A percentile compares a stretch with the other conserved stretches of the same genome.
These are phyloP conservation scores for Clarias fuscus DNA, from an alignment of 2,797 vertebrate species.

Conservation along the genomic window DNA sequence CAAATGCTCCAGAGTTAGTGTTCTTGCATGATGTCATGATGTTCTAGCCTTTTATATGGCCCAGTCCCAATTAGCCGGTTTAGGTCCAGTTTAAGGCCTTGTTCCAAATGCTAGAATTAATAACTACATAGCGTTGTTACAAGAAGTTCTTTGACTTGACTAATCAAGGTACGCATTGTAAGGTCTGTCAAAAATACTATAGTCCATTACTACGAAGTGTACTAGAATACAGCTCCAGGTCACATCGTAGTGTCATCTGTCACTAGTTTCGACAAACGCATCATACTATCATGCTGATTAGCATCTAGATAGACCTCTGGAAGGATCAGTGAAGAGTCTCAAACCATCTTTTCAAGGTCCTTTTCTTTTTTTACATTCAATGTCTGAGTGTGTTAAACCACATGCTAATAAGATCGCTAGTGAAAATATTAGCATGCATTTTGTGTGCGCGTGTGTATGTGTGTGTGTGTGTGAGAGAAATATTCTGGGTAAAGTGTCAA, in stretches of 20 bases:
- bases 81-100: not conserved
- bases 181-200: not conserved
- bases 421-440: not conserved
- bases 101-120: not conserved
- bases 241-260: not conserved
- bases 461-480: not conserved
- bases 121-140: not conserved
- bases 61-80: not conserved
- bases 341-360: not conserved
- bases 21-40: not conserved
- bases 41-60: not conserved
- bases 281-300: not conserved
- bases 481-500: slow-evolving; percentile 15
- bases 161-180: not conserved
- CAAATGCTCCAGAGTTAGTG: not conserved
- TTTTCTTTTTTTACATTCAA: not conserved
- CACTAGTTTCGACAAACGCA: not conserved
- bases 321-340: not conserved
- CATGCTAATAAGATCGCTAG: slow-evolving; percentile 8
- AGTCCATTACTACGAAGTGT: not conserved
- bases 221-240: not conserved
- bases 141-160: no score
- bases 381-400: not conserved
- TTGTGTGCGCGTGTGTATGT: not conserved
- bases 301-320: not conserved